These are phyloP conservation scores for Drosophila pseudoobscura DNA, from an alignment of 1,140 invertebrate species.

Conservation along the genomic window DNA sequence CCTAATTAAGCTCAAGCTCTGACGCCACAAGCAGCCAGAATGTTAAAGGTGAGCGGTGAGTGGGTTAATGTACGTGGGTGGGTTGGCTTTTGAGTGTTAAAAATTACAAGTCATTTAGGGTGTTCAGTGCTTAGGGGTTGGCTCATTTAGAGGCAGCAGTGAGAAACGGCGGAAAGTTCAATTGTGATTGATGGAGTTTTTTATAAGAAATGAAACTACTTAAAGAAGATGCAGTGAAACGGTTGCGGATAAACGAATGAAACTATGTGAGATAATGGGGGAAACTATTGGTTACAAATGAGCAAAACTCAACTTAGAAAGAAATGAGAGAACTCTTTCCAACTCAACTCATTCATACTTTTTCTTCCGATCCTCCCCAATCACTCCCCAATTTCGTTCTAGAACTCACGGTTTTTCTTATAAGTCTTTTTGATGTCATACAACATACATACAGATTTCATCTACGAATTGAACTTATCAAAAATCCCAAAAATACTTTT, in stretches of 20 bases:
- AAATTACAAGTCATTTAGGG: slow-evolving; percentile 45
- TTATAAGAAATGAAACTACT: no score
- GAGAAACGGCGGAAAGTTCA: neutral
- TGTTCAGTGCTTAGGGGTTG: slow-evolving; percentile 14
- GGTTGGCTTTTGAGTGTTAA: slow-evolving; percentile 24
- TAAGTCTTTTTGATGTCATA: neutral
- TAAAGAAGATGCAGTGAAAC: no score
- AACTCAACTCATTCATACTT: no score
- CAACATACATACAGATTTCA: slow-evolving; percentile 19
- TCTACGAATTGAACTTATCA: slow-evolving; percentile 5
- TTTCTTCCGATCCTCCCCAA: no score
- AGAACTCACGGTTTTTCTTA: neutral
- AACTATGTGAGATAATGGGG: no score
- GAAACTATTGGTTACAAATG: no score
- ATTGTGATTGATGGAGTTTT: neutral
- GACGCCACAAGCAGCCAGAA: slow-evolving; percentile 16
- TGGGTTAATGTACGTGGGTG: slow-evolving; percentile 16
- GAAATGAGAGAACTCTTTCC: no score
- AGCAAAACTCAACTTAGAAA: no score
- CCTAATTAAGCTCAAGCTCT: slow-evolving; percentile 59
- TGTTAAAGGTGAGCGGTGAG: slow-evolving; percentile 25
- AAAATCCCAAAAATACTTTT: neutral
- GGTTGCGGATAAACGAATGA: no score
- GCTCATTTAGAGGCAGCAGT: neutral
- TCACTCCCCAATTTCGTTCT: no score